A percentile compares a stretch with the other conserved stretches of the same genome.
phyloP scores from a whole-genome alignment of 2,797 vertebrate species.

The Chelon auratus region DNA sequence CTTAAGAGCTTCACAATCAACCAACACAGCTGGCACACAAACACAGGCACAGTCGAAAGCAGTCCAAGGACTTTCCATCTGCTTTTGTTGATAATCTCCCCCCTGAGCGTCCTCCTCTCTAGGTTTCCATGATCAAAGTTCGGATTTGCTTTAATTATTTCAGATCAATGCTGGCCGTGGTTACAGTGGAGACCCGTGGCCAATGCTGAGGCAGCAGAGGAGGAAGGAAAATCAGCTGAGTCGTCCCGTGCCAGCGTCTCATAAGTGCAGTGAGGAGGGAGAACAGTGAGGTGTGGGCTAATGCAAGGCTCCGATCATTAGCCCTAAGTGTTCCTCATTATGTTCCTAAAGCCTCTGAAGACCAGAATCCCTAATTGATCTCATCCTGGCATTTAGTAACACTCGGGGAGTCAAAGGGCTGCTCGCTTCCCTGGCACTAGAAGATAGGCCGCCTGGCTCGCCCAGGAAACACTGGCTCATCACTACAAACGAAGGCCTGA shows the following conservation, averaged over 20 bases:
- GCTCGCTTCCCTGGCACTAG: slow-evolving; percentile 51
- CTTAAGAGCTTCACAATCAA: slow-evolving; percentile 24
- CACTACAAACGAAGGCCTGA: slow-evolving; percentile 21
- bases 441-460: slow-evolving; percentile 34
- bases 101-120: slow-evolving; percentile 33
- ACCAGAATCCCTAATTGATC: slow-evolving; percentile 80
- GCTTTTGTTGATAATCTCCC: slow-evolving; percentile 31
- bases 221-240: slow-evolving; percentile 65
- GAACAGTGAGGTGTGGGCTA: slow-evolving; percentile 51
- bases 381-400: slow-evolving; percentile 74
- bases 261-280: slow-evolving; percentile 63
- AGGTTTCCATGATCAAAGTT: slow-evolving; percentile 76
- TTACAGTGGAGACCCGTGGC: slow-evolving; percentile 55
- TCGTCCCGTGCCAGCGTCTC: slow-evolving; percentile 59
- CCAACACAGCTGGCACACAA: background rate
- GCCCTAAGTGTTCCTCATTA: slow-evolving; percentile 85
- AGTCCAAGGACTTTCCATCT: slow-evolving; percentile 20
- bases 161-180: slow-evolving; percentile 76
- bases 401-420: slow-evolving; percentile 66
- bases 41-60: background rate
- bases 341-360: slow-evolving; percentile 80
- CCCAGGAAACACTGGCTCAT: slow-evolving; percentile 34
- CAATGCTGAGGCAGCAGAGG: slow-evolving; percentile 81
- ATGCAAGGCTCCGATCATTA: slow-evolving; percentile 79
- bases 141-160: slow-evolving; percentile 80